Conservation (phyloP, 2,888 invertebrate species). For the Trilocha varians region DNA sequence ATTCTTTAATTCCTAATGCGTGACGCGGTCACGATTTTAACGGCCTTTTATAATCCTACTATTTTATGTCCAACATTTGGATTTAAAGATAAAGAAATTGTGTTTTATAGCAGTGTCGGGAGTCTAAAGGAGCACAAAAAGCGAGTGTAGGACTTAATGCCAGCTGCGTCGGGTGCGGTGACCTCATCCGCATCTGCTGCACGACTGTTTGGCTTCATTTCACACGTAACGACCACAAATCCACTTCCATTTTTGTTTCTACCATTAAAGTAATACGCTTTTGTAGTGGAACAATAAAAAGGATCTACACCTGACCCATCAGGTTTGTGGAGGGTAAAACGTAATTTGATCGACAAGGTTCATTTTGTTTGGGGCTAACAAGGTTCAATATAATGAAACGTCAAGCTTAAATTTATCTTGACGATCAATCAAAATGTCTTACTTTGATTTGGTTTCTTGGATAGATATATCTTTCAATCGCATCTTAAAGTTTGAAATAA, state of each 20-base stretch:
- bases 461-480: too few species aligned
- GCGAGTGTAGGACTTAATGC: slow-evolving; percentile 37
- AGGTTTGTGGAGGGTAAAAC: neutral
- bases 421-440: too few species aligned
- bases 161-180: slow-evolving; percentile 60
- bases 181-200: slow-evolving; percentile 57
- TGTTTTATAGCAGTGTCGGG: neutral
- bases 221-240: slow-evolving; percentile 42
- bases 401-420: too few species aligned
- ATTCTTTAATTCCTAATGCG: slow-evolving; percentile 28
- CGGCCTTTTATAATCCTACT: neutral
- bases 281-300: neutral
- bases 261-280: slow-evolving; percentile 1
- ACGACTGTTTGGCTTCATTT: slow-evolving; percentile 34
- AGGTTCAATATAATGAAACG: too few species aligned
- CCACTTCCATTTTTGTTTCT: slow-evolving; percentile 21
- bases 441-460: too few species aligned
- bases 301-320: neutral
- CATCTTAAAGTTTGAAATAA: too few species aligned
- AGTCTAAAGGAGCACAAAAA: slow-evolving; percentile 38
- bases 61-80: slow-evolving; percentile 1
- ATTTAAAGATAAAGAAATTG: neutral
- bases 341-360: neutral
- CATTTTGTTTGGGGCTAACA: neutral
- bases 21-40: slow-evolving; percentile 16